Evolutionary conservation across 2,797 vertebrate genomes (phyloP).

Genomic region (Merluccius polli): DNA sequence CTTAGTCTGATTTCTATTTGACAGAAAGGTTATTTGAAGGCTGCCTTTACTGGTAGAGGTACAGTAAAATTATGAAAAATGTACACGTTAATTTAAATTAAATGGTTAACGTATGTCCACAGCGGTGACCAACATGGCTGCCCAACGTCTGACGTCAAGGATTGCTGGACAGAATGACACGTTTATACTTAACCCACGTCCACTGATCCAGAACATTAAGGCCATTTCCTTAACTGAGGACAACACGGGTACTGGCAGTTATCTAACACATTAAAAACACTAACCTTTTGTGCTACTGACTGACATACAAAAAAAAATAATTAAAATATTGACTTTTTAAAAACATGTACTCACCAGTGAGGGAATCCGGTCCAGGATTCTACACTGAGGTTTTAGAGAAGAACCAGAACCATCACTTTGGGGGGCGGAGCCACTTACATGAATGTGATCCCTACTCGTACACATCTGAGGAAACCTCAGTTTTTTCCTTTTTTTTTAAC

Average conservation of each 20-base stretch:
- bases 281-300: conserved; percentile 75
- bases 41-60: not conserved
- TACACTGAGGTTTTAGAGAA: conserved; percentile 40
- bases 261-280: conserved; percentile 67
- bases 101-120: not conserved
- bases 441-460: conserved; percentile 57
- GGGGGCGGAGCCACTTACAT: conserved; percentile 50
- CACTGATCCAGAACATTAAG: conserved; percentile 72
- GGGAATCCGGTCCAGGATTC: not conserved
- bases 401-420: conserved; percentile 43
- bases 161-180: conserved; percentile 7
- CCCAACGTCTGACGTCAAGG: not conserved
- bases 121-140: not conserved
- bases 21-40: not conserved
- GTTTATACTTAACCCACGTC: conserved; percentile 24
- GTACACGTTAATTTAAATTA: not conserved
- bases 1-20: not conserved
- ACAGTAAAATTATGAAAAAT: not conserved
- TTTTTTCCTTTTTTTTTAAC: conserved; percentile 23
- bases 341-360: conserved; percentile 10
- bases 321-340: conserved; percentile 63
- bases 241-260: conserved; percentile 72
- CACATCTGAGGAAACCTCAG: conserved; percentile 41
- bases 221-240: conserved; percentile 74
- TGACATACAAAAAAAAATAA: conserved; percentile 71